phyloP scores from a whole-genome alignment of 2,113 vertebrate genomes.

The Dromiciops gliroides region DNA sequence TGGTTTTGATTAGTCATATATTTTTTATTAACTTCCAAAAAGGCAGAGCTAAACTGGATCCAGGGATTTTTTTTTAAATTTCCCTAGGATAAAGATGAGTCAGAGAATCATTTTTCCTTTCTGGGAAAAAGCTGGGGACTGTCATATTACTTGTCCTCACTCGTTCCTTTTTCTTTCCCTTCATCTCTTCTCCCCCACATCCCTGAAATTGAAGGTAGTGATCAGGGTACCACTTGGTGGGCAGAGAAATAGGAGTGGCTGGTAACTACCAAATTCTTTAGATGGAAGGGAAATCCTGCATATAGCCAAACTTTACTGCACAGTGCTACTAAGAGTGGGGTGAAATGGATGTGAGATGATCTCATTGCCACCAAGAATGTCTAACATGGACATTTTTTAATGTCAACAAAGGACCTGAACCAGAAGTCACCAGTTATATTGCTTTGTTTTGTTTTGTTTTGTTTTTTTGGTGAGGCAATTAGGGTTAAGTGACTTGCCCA shows the following conservation, averaged over 20 bases:
- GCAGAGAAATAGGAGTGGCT: background rate
- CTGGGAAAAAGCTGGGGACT: background rate
- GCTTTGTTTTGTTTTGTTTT: too few species aligned
- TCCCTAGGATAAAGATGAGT: background rate
- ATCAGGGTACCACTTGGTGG: background rate
- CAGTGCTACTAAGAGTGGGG: background rate
- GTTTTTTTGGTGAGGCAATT: too few species aligned
- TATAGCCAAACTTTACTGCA: background rate
- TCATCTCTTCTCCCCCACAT: background rate
- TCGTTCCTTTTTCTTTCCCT: background rate
- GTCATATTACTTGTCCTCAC: background rate
- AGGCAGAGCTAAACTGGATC: background rate
- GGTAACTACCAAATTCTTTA: background rate
- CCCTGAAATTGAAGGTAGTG: background rate
- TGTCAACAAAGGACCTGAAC: background rate
- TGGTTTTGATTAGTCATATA: background rate
- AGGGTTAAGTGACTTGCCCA: too few species aligned
- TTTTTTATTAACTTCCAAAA: background rate
- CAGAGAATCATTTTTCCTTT: background rate
- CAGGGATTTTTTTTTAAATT: background rate
- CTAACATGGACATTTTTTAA: background rate
- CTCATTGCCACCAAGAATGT: background rate
- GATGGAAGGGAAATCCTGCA: too few species aligned
- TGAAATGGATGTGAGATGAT: background rate
- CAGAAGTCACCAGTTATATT: background rate